Evolutionary conservation across 2,797 vertebrate genomes (phyloP).

Genomic region (Hoplostethus atlanticus): DNA sequence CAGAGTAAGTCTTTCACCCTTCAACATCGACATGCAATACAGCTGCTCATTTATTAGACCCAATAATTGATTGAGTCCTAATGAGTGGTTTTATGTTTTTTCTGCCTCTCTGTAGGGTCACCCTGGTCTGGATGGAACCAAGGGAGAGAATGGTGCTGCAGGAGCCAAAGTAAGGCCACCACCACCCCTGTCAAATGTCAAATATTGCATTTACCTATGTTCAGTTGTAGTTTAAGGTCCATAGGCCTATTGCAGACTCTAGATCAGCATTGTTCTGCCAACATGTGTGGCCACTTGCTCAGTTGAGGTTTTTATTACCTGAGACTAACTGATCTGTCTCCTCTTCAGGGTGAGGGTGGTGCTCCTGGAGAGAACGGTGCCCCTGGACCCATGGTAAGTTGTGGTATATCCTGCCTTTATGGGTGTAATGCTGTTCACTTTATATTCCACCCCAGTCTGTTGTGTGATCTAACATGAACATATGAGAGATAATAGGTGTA

Average conservation of each 20-base stretch:
- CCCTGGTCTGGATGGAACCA: conserved; percentile 92
- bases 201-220: not conserved
- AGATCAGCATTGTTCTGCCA: not conserved
- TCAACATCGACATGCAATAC: not conserved
- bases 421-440: not conserved
- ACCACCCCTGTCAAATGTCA: conserved; percentile 33
- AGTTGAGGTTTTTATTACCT: not conserved
- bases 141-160: conserved; percentile 92
- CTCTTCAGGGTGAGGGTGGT: conserved; percentile 91
- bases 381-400: conserved; percentile 93
- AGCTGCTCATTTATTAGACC: not conserved
- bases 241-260: not conserved
- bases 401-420: not conserved
- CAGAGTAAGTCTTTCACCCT: conserved; percentile 86
- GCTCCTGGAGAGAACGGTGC: conserved; percentile 92
- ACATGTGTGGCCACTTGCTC: not conserved
- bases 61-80: conserved; percentile 32
- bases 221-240: no score
- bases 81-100: conserved; percentile 26
- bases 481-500: not conserved
- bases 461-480: not conserved
- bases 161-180: conserved; percentile 89
- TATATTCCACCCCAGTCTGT: not conserved
- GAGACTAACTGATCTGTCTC: conserved; percentile 16
- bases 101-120: conserved; percentile 87